Percentiles rank a stretch among this genome's conserved stretches.
Conservation (phyloP, 2,888 invertebrate species). For the Raillietiella orientalis region DNA sequence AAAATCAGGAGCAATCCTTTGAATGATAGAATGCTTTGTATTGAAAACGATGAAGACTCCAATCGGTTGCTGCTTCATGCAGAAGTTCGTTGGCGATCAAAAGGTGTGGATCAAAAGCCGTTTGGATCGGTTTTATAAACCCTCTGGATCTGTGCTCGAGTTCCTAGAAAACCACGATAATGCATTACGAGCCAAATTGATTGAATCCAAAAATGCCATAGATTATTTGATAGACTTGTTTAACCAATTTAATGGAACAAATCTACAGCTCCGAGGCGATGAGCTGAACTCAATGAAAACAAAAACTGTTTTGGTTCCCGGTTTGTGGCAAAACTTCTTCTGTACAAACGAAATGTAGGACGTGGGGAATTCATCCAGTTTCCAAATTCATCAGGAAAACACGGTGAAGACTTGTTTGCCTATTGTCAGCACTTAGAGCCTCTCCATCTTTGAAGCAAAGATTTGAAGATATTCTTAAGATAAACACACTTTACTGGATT, state of each 20-base stretch:
- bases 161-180: too few species aligned
- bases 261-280: conserved; percentile 6
- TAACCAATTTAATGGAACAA: conserved; percentile 7
- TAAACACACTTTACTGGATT: too few species aligned
- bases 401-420: too few species aligned
- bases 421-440: too few species aligned
- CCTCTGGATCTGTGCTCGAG: too few species aligned
- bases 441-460: too few species aligned
- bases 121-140: too few species aligned
- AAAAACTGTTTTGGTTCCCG: conserved; percentile 6
- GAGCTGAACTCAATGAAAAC: conserved; percentile 6
- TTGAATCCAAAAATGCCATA: too few species aligned
- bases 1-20: conserved; percentile 7
- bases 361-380: conserved; percentile 6
- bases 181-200: too few species aligned
- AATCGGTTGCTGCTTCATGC: conserved; percentile 6
- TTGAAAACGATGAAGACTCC: conserved; percentile 8
- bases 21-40: conserved; percentile 7
- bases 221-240: conserved; percentile 7
- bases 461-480: too few species aligned
- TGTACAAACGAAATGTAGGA: conserved; percentile 6
- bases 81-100: conserved; percentile 7
- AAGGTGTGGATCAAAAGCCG: conserved; percentile 7
- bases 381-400: conserved; percentile 6
- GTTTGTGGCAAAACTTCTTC: conserved; percentile 6